Conservation (phyloP, 2,797 vertebrate genomes). For the Apodemus agrarius region DNA sequence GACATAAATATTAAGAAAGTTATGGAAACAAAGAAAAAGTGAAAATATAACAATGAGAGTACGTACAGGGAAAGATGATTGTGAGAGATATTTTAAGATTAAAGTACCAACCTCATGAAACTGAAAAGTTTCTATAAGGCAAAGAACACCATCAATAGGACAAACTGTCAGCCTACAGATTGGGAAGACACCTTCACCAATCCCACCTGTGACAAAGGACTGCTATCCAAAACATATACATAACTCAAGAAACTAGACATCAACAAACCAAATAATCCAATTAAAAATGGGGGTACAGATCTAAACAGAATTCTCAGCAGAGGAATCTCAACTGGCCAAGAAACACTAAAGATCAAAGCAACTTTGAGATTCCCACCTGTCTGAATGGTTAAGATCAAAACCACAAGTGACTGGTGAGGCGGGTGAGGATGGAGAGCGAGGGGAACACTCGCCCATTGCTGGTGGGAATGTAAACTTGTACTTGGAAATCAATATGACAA, state of each 20-base stretch:
- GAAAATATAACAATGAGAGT: neutral
- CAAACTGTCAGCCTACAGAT: neutral
- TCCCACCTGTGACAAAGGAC: neutral
- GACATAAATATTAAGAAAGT: neutral
- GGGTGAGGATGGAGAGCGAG: neutral
- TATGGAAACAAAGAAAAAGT: neutral
- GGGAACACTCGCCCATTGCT: neutral
- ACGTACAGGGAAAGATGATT: neutral
- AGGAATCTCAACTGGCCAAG: neutral
- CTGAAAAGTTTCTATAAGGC: neutral
- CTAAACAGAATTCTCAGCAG: neutral
- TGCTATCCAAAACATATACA: neutral
- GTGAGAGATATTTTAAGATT: neutral
- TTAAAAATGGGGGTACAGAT: neutral
- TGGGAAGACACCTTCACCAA: neutral
- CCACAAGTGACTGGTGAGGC: neutral
- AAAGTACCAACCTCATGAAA: neutral
- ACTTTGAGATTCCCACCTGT: neutral
- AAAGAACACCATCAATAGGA: neutral
- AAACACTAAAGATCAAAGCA: neutral
- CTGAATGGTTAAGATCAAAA: neutral
- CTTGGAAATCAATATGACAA: neutral
- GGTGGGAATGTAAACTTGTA: neutral
- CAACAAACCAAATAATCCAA: neutral
- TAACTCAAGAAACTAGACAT: neutral